A percentile compares a stretch with the other conserved stretches of the same genome.
These are phyloP conservation scores for Temnothorax unifasciatus DNA, from an alignment of 2,888 invertebrate species.

Conservation along the genomic window DNA sequence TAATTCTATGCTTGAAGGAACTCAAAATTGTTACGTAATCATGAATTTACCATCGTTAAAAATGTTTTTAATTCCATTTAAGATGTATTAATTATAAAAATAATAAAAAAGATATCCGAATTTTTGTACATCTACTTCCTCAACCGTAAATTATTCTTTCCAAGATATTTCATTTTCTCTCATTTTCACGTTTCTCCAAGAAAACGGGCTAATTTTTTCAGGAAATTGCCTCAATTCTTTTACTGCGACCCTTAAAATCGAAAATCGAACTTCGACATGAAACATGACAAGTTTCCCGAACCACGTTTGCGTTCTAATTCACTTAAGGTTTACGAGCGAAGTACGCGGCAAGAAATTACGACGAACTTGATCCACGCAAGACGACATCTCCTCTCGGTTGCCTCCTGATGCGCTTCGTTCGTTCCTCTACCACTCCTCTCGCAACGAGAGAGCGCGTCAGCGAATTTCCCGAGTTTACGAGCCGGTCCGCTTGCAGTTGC, in stretches of 20 bases:
- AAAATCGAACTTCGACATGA: slow-evolving; percentile 1
- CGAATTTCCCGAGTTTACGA: slow-evolving; percentile 57
- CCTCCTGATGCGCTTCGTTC: slow-evolving; percentile 8
- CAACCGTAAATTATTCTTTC: neutral
- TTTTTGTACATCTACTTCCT: neutral
- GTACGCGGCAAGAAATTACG: slow-evolving; percentile 44
- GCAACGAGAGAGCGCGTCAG: slow-evolving; percentile 51
- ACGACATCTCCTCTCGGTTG: slow-evolving; percentile 29
- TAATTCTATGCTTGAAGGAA: neutral
- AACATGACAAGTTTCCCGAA: neutral
- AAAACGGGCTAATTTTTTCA: neutral
- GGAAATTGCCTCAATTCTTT: neutral
- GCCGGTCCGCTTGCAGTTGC: slow-evolving; percentile 46
- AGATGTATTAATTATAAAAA: neutral
- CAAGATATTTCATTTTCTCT: neutral
- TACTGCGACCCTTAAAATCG: neutral
- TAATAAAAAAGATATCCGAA: neutral
- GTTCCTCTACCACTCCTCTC: slow-evolving; percentile 21
- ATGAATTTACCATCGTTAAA: neutral
- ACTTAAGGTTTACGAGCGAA: slow-evolving; percentile 46
- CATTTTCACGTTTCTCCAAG: neutral
- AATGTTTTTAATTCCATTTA: neutral
- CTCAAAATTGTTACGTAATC: neutral
- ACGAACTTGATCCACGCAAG: slow-evolving; percentile 35
- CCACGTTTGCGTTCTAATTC: slow-evolving; percentile 36